These are phyloP conservation scores for Pherbina coryleti DNA, from an alignment of 2,888 invertebrate species.

Conservation along the genomic window DNA sequence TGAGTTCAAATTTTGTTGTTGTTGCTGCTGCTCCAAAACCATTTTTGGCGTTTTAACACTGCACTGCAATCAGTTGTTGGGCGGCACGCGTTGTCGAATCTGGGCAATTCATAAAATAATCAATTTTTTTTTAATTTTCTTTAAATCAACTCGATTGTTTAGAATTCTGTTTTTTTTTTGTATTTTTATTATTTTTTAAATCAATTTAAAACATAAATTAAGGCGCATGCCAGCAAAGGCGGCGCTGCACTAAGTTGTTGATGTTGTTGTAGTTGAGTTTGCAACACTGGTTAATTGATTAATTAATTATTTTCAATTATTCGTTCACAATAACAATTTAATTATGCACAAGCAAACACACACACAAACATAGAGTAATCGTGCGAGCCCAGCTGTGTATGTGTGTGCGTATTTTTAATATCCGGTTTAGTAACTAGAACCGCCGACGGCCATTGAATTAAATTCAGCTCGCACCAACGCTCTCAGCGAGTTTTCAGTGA, in stretches of 20 bases:
- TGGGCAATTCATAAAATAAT: slow-evolving; percentile 29
- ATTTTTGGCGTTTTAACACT: slow-evolving; percentile 51
- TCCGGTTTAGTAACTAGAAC: slow-evolving; percentile 37
- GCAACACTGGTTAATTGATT: slow-evolving; percentile 11
- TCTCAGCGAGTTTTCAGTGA: slow-evolving; percentile 66
- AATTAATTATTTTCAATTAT: slow-evolving; percentile 32
- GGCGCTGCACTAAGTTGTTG: not conserved
- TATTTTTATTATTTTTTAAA: not conserved
- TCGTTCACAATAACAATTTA: slow-evolving; percentile 15
- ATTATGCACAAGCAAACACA: slow-evolving; percentile 36
- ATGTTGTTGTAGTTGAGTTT: slow-evolving; percentile 1
- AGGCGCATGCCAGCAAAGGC: not conserved
- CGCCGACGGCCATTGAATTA: slow-evolving; percentile 53
- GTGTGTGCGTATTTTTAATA: slow-evolving; percentile 11
- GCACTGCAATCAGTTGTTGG: not conserved
- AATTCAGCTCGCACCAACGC: slow-evolving; percentile 48
- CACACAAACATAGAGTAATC: slow-evolving; percentile 32
- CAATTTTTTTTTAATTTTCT: slow-evolving; percentile 41
- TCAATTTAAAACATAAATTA: not conserved
- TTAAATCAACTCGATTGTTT: slow-evolving; percentile 14
- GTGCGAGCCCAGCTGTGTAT: slow-evolving; percentile 27
- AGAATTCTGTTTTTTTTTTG: not conserved
- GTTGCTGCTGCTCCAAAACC: slow-evolving; percentile 62
- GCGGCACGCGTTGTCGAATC: not conserved
- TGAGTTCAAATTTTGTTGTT: slow-evolving; percentile 42